Percentiles rank a stretch among this genome's conserved stretches.
Evolutionary conservation across 2,113 vertebrate species (phyloP).

Genomic region (Salminus brasiliensis): DNA sequence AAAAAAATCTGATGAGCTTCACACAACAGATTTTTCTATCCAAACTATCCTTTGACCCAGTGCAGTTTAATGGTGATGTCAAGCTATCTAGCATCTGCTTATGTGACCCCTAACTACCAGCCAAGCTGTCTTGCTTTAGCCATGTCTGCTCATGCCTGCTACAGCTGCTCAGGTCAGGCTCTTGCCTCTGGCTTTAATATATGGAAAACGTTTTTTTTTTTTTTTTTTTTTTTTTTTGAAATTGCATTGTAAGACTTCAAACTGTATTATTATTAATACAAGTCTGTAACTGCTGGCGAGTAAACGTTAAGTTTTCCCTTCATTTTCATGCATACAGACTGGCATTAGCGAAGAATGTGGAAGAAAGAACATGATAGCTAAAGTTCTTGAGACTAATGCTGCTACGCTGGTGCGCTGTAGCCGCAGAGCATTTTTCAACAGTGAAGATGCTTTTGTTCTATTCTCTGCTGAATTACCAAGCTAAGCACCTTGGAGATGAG

Average conservation of each 20-base stretch:
- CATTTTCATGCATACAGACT: too few species aligned
- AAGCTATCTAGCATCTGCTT: constrained; percentile 26
- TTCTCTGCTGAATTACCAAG: too few species aligned
- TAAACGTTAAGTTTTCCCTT: too few species aligned
- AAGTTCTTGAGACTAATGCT: not conserved
- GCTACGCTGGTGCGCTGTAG: not conserved
- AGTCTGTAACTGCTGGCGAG: too few species aligned
- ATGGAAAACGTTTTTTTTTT: too few species aligned
- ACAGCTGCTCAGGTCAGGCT: not conserved
- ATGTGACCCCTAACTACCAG: constrained; percentile 10
- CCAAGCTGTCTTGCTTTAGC: not conserved
- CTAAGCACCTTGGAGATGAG: constrained; percentile 97
- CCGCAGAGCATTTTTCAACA: not conserved
- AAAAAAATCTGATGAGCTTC: constrained; percentile 25
- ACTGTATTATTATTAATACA: too few species aligned
- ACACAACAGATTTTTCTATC: not conserved
- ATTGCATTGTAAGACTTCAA: too few species aligned
- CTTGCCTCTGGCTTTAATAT: too few species aligned
- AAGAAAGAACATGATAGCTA: not conserved
- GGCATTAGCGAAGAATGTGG: too few species aligned
- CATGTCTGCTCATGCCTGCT: not conserved
- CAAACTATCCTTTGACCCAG: not conserved
- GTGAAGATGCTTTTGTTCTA: not conserved
- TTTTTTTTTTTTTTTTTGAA: too few species aligned
- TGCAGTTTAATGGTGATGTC: constrained; percentile 14